Conservation (phyloP, 2,888 invertebrate genomes). For the Acleris laterana region DNA sequence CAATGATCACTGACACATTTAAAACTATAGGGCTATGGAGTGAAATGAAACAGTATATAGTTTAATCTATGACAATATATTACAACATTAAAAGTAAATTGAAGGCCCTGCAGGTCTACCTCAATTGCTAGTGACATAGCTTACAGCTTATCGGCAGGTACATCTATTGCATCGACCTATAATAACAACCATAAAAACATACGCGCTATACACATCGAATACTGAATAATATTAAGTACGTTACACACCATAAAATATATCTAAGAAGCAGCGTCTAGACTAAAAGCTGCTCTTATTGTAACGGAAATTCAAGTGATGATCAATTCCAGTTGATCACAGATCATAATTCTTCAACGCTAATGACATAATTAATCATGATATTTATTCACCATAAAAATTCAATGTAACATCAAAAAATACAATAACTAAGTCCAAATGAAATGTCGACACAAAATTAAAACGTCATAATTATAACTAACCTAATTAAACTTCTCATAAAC, state of each 20-base stretch:
- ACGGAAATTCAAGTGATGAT: conserved; percentile 12
- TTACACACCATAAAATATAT: conserved; percentile 19
- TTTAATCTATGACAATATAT: conserved; percentile 71
- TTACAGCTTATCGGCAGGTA: conserved; percentile 21
- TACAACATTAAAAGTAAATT: conserved; percentile 59
- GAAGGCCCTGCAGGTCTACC: conserved; percentile 23
- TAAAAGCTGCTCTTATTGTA: conserved; percentile 26
- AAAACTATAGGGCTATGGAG: conserved; percentile 56
- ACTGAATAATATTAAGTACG: conserved; percentile 38
- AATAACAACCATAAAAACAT: conserved; percentile 32
- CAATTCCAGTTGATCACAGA: conserved; percentile 37
- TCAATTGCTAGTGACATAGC: conserved; percentile 5
- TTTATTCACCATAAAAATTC: conserved; percentile 13
- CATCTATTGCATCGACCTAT: conserved; percentile 31
- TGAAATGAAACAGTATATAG: conserved; percentile 45
- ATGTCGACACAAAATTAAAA: conserved; percentile 21
- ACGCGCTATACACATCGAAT: conserved; percentile 28
- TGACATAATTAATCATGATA: conserved; percentile 22
- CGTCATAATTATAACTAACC: conserved; percentile 18
- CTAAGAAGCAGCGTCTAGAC: conserved; percentile 12
- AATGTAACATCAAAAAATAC: conserved; percentile 33
- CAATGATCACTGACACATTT: too few species aligned
- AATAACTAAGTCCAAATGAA: conserved; percentile 35
- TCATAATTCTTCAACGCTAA: conserved; percentile 16
- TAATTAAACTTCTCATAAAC: conserved; percentile 32